Evolutionary conservation across 2,113 vertebrate species (phyloP).

Genomic region (Cyprinodon brontotheroides): DNA sequence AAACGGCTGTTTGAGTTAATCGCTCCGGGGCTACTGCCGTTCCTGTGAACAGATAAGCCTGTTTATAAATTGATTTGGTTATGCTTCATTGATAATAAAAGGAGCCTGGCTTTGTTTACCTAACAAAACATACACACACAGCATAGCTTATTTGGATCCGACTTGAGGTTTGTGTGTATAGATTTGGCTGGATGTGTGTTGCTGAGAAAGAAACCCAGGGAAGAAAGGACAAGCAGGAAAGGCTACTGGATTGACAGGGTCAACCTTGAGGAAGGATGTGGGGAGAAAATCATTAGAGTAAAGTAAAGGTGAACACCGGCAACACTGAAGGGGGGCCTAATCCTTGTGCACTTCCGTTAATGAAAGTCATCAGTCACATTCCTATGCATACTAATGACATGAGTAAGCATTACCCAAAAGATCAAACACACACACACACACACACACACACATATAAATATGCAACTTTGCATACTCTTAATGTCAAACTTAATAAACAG

Average conservation of each 20-base stretch:
- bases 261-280: constrained; percentile 67
- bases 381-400: constrained; percentile 64
- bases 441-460: no score
- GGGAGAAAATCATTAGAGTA: constrained; percentile 66
- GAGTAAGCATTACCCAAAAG: constrained; percentile 32
- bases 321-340: constrained; percentile 67
- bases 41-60: constrained; percentile 74
- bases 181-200: constrained; percentile 9
- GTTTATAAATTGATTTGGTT: constrained; percentile 82
- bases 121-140: constrained; percentile 43
- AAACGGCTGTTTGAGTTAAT: constrained; percentile 71
- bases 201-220: not conserved
- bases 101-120: constrained; percentile 76
- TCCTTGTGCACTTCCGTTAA: constrained; percentile 70
- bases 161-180: constrained; percentile 3
- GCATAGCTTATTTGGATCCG: constrained; percentile 28
- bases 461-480: not conserved
- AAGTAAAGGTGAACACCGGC: constrained; percentile 67
- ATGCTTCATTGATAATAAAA: constrained; percentile 79
- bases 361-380: constrained; percentile 77
- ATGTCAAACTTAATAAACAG: constrained; percentile 20
- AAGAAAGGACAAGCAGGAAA: not conserved
- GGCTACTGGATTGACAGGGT: constrained; percentile 57
- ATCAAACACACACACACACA: not conserved
- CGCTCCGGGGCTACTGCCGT: constrained; percentile 56